Base-by-base conservation (phyloP, 2,113 vertebrate species). In the Ceyx melanurus region DNA sequence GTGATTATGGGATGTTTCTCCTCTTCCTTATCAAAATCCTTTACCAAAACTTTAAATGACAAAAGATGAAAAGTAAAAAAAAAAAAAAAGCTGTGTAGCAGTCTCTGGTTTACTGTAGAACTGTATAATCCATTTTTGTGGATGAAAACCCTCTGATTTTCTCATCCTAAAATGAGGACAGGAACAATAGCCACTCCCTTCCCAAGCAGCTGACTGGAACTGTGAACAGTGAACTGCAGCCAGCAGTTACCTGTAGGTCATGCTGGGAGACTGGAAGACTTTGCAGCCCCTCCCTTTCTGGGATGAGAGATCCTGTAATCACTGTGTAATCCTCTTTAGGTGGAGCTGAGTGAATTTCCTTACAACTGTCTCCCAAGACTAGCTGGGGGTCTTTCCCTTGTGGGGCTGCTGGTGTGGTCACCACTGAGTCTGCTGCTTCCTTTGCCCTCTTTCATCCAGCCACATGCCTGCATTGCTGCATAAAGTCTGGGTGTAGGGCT, bases 181-280 rank as follows among this genome's bases (percentile, higher is more conserved):
- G 61, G 46, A 92, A 80, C 21, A 79, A 57, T 45, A 76, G 70
- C 25, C 60, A 4, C 35, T 82, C 42, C 45, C 43, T 84, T 57
- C 23, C 25, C 31, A 57, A 86, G 61, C 67, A 90, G 85, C 66
- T 61, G 65, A 40, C 33, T 62, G 66, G 57, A 77, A 42, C 74
- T 50, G 51, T 9, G 13, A 82, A 29, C 17, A 75, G 25, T 14
- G 26, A 43, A 19, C 50, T 4, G 2, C 62, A 73, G 83, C 56
- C 88, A 89, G 79, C 51, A 20, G 67, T 37, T 65, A 85, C 61
- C 89, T 88, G 65, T 35, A 65, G 77, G 83, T 95, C 85, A 77
- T 3, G 3, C 74, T 35, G 25, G 89, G 88, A 92, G 56, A 48
- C 6, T 40, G 26, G 53, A 86, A 13, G 15, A 50, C 35, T 92